A percentile compares a stretch with the other conserved stretches of the same genome.
These are phyloP conservation scores for Eupithecia subfuscata DNA, from an alignment of 2,888 invertebrate genomes.

Conservation along the genomic window DNA sequence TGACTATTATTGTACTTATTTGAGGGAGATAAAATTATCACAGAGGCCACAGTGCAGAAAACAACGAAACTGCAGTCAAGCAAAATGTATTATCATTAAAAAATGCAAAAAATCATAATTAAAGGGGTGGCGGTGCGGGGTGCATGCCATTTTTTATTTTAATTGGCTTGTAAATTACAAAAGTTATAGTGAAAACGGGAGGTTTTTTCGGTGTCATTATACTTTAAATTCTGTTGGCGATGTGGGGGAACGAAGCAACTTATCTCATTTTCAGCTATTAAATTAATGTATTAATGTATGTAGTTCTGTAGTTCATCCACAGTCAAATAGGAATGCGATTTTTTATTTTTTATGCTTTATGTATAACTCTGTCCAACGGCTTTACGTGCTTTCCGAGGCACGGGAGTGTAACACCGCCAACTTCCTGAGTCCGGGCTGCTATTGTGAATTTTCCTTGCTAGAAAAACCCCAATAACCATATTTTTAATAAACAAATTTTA, in stretches of 20 bases:
- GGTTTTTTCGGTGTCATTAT: slow-evolving; percentile 63
- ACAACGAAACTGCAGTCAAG: slow-evolving; percentile 61
- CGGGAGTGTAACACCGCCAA: too few species aligned
- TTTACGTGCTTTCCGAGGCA: too few species aligned
- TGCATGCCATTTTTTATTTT: slow-evolving; percentile 81
- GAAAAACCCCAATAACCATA: too few species aligned
- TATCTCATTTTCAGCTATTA: slow-evolving; percentile 20
- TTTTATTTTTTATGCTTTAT: background rate
- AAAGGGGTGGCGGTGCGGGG: slow-evolving; percentile 75
- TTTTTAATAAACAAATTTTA: too few species aligned
- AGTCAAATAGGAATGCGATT: background rate
- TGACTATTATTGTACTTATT: background rate
- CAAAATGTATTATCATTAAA: slow-evolving; percentile 81
- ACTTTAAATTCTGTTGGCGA: slow-evolving; percentile 45
- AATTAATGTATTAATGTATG: background rate
- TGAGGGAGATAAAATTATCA: slow-evolving; percentile 32
- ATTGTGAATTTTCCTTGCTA: too few species aligned
- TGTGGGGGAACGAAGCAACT: slow-evolving; percentile 23
- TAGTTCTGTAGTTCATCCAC: background rate
- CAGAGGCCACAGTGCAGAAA: slow-evolving; percentile 44
- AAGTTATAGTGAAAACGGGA: slow-evolving; percentile 76
- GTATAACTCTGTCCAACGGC: too few species aligned
- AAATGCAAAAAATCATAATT: slow-evolving; percentile 82
- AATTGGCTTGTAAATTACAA: slow-evolving; percentile 82
- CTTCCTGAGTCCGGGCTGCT: too few species aligned